A percentile compares a stretch with the other conserved stretches of the same genome.
Conservation (phyloP, 2,797 vertebrate genomes). For the Anabacerthia variegaticeps region DNA sequence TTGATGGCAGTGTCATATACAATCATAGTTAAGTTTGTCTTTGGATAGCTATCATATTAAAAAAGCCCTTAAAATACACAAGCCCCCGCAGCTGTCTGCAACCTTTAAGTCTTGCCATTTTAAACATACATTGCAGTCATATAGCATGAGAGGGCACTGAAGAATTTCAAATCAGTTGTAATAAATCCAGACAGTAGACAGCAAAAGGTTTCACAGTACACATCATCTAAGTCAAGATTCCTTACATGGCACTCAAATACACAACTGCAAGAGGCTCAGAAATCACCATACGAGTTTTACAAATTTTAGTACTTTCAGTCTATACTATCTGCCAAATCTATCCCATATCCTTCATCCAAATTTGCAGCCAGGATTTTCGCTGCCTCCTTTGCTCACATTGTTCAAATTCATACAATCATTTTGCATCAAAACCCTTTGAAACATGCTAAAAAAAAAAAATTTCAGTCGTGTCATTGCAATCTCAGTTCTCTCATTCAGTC, state of each 20-base stretch:
- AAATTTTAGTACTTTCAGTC: not conserved
- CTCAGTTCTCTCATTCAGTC: not conserved
- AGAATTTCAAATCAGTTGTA: conserved; percentile 29
- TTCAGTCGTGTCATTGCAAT: not conserved
- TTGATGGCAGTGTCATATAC: not conserved
- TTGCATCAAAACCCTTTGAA: not conserved
- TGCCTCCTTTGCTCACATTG: not conserved
- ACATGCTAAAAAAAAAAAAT: not conserved
- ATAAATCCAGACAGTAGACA: conserved; percentile 16
- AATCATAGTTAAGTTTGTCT: not conserved
- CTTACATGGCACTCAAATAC: not conserved
- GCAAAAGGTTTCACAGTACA: conserved; percentile 37
- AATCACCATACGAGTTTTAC: not conserved
- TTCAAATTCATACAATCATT: not conserved
- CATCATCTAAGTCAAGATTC: not conserved
- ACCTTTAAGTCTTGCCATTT: conserved; percentile 54
- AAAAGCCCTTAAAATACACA: not conserved
- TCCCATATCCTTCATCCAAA: not conserved
- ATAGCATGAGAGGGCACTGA: not conserved
- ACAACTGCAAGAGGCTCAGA: not conserved
- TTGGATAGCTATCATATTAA: not conserved
- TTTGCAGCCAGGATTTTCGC: not conserved
- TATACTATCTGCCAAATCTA: not conserved
- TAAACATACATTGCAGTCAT: conserved; percentile 12
- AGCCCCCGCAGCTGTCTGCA: conserved; percentile 24